These are phyloP conservation scores for Temnothorax unifasciatus DNA, from an alignment of 2,888 invertebrate genomes.

Conservation along the genomic window DNA sequence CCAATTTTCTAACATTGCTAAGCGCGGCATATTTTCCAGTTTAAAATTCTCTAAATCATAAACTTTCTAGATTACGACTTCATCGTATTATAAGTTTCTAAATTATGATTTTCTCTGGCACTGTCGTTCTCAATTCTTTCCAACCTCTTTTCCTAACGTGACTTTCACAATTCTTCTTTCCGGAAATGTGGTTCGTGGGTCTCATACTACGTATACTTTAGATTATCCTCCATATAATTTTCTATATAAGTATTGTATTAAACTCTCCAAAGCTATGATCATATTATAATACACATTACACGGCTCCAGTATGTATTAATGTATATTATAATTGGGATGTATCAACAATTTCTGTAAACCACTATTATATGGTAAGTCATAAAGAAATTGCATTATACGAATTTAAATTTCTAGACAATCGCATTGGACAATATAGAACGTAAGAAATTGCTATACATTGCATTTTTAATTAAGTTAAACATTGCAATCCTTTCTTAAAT, in stretches of 20 bases:
- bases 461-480: slow-evolving; percentile 29
- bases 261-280: background rate
- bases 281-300: background rate
- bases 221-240: slow-evolving; percentile 1
- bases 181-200: background rate
- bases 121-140: background rate
- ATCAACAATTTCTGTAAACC: background rate
- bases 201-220: background rate
- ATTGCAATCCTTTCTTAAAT: slow-evolving; percentile 12
- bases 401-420: slow-evolving; percentile 2
- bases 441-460: background rate
- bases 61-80: slow-evolving; percentile 27
- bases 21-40: background rate
- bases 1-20: background rate
- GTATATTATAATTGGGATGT: background rate
- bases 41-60: slow-evolving; percentile 37
- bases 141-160: slow-evolving; percentile 8
- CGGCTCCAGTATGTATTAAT: background rate
- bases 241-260: slow-evolving; percentile 6
- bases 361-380: background rate
- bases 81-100: slow-evolving; percentile 33
- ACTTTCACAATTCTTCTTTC: slow-evolving; percentile 22
- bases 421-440: background rate
- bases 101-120: slow-evolving; percentile 19
- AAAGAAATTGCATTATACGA: background rate